A percentile compares a stretch with the other conserved stretches of the same genome.
Conservation (phyloP, 2,888 invertebrate genomes). For the Drosophila neoperkinsi region DNA sequence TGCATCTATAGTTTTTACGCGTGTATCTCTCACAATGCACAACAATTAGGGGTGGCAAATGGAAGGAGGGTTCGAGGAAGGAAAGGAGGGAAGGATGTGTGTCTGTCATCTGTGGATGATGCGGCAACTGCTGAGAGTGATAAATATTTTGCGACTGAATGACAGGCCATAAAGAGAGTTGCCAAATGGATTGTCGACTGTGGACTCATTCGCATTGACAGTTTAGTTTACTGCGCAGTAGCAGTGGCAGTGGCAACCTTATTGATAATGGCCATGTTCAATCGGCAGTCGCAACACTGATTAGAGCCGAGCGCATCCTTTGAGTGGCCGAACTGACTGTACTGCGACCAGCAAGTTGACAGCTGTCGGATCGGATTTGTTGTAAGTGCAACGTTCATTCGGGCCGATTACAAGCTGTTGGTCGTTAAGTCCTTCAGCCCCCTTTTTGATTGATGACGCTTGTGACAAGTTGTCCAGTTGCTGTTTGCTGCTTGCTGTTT, state of each 20-base stretch:
- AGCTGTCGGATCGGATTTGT: slow-evolving; percentile 62
- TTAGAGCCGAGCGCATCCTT: slow-evolving; percentile 55
- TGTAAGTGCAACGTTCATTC: slow-evolving; percentile 58
- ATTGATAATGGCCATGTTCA: slow-evolving; percentile 56
- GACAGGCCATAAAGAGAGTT: slow-evolving; percentile 65
- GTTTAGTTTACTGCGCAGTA: slow-evolving; percentile 11
- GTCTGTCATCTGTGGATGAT: slow-evolving; percentile 3
- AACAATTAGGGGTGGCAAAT: slow-evolving; percentile 62
- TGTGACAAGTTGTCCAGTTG: slow-evolving; percentile 43
- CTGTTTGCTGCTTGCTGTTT: slow-evolving; percentile 1
- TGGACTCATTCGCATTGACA: slow-evolving; percentile 22
- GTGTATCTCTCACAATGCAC: slow-evolving; percentile 44
- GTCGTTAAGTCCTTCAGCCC: slow-evolving; percentile 19
- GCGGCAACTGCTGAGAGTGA: slow-evolving; percentile 55
- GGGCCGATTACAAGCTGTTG: slow-evolving; percentile 35
- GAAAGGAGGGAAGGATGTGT: slow-evolving; percentile 3
- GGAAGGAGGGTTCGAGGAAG: background rate
- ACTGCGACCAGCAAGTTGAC: slow-evolving; percentile 53
- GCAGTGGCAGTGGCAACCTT: slow-evolving; percentile 11
- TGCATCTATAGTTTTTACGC: background rate
- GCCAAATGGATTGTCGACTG: background rate
- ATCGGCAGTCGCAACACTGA: slow-evolving; percentile 51
- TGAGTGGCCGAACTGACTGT: slow-evolving; percentile 55
- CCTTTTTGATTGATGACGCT: slow-evolving; percentile 59
- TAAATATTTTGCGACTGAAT: slow-evolving; percentile 73